Evolutionary conservation across 2,888 invertebrate species (phyloP).

Genomic region (Ophioninae sp.): DNA sequence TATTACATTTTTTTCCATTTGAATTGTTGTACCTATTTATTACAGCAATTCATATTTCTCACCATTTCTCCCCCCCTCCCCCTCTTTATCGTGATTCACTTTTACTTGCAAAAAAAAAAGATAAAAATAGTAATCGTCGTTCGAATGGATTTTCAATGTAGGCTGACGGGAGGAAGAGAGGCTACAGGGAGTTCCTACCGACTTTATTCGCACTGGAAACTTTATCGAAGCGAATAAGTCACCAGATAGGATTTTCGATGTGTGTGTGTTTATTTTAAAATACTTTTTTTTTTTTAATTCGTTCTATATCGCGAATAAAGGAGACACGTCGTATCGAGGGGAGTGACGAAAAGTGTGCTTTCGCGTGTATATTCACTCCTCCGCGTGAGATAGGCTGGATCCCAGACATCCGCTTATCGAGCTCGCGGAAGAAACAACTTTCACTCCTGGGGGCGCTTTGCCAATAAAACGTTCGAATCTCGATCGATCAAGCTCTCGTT

Average conservation of each 20-base stretch:
- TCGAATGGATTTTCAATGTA: no score
- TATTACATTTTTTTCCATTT: no score
- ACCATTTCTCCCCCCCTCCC: no score
- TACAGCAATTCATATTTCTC: no score
- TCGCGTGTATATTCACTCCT: constrained; percentile 22
- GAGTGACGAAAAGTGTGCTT: constrained; percentile 33
- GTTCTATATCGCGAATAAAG: constrained; percentile 13
- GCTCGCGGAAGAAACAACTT: constrained; percentile 52
- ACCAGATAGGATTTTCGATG: constrained; percentile 39
- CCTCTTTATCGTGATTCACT: no score
- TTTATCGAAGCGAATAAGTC: constrained; percentile 6
- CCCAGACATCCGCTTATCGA: constrained; percentile 42
- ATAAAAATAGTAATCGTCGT: no score
- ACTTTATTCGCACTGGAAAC: constrained; percentile 5
- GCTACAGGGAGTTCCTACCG: neutral
- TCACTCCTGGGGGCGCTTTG: constrained; percentile 54
- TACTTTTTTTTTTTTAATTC: constrained; percentile 3
- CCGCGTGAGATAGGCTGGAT: constrained; percentile 18
- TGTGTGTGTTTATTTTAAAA: no score
- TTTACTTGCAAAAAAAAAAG: no score
- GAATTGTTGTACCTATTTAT: no score
- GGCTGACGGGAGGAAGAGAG: neutral
- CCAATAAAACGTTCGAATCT: constrained; percentile 13
- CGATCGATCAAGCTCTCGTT: constrained; percentile 32
- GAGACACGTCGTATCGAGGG: constrained; percentile 7